Base-by-base conservation (phyloP, 2,113 vertebrate genomes). In the Zeus faber region DNA sequence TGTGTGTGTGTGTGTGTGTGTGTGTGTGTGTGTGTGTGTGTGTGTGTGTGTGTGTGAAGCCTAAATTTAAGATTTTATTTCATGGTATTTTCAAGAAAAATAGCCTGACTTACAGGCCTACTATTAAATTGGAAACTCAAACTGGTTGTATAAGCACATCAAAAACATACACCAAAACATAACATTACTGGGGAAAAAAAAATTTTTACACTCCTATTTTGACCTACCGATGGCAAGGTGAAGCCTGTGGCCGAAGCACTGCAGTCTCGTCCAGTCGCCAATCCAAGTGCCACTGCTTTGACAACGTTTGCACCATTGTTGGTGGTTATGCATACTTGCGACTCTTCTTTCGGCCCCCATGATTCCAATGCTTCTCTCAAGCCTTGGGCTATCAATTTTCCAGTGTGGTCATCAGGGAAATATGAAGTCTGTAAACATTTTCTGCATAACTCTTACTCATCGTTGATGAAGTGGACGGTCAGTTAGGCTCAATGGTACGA, bases 231-330 rank as follows among this genome's bases (percentile, higher is more conserved):
- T 54, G 29, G 52, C 52, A 20, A 37, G 33, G 52, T 54, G 52
- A 41, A 54, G 35, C 55, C 29, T 37, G 35, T 50, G 35, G 23
- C 35, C 16, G 37, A 59, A 59, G 47, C 33, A 59, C 57, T 49
- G 46, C 7, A 59, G 31, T 35, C 57, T 50, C 40, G 47, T 58
- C 33, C 31, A 58, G 22, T 50, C 25, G 25, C 50, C 41, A n/a
- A n/a, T n/a, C n/a, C n/a, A 16, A 59, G 45, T 16, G 47, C 24
- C 4, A 49, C 37, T 26, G 57, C 57, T 11, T 50, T 50, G 21
- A 40, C 48, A 47, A 50, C 39, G 22, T 59, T 49, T 13, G 35
- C 35, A 9, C 52, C 52, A 40, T 35, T 54, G 52, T 54, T 35
- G 11, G 35, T 54, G 9, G 46, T 59, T 4, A 59, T 59, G 31